Base-by-base conservation (phyloP, 2,888 invertebrate species). In the Pseudoips prasinana region DNA sequence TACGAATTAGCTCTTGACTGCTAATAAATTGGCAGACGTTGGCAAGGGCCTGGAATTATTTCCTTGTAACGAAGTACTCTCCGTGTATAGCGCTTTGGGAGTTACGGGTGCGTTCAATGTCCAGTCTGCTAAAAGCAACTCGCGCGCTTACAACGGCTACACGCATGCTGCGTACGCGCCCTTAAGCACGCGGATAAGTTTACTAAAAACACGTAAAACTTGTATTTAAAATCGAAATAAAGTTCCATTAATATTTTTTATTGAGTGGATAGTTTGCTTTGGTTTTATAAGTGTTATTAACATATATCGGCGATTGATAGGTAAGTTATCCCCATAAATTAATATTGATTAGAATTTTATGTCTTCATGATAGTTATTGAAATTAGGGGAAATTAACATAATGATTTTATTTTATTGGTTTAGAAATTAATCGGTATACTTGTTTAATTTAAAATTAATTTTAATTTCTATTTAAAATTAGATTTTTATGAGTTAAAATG, bases 71-170 rank as follows among this genome's bases (percentile, higher is more conserved):
- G 56, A 60, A 57, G 61, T 71, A 66, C 69, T 64, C 54, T 46
- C 56, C 50, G 58, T 64, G 59, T 52, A 62, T 54, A 63, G 59
- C 57, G 60, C 67, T 69, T 69, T 66, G 58, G 60, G 61, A 65
- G 65, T 49, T 65, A 77, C 75, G 67, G 73, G 64, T 64, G 71
- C 73, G 66, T 70, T 60, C 58, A 51, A 56, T 64, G 73, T 69
- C 80, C 85, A 85, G 85, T 85, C 73, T 70, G 67, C 63, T 71
- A 61, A 73, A 76, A 74, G 80, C 85, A 73, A 62, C 73, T 70
- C 73, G 64, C 67, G 71, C 62, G 52, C 70, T 68, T 67, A 73
- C 75, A 64, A 58, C 60, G 70, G 64, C 57, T 67, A 59, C 59
- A 64, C 58, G 69, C 64, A 64, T 61, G 64, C 62, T 50, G 55